A percentile compares a stretch with the other conserved stretches of the same genome.
Evolutionary conservation across 2,797 vertebrate genomes (phyloP).

Genomic region (Enteromius thamalakanensis): DNA sequence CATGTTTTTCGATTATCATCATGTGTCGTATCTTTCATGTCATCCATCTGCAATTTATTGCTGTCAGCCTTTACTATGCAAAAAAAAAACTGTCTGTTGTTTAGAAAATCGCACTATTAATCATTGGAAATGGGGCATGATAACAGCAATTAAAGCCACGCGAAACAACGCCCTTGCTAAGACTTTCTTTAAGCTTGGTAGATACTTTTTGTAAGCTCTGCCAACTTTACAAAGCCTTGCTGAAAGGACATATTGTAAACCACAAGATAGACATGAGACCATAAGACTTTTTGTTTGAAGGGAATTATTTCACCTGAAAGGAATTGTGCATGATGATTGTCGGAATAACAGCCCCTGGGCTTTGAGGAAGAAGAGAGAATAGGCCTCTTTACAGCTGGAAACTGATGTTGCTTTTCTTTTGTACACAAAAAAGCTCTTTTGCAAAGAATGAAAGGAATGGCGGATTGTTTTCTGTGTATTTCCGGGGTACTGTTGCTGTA

Average conservation of each 20-base stretch:
- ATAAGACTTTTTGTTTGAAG: conserved; percentile 35
- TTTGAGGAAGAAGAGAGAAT: conserved; percentile 26
- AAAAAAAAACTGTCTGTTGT: conserved; percentile 52
- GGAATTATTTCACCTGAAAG: conserved; percentile 39
- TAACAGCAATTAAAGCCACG: conserved; percentile 60
- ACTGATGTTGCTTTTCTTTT: conserved; percentile 27
- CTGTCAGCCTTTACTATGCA: conserved; percentile 43
- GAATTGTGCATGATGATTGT: conserved; percentile 48
- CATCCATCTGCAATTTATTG: conserved; percentile 45
- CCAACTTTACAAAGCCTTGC: conserved; percentile 44
- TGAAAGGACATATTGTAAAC: conserved; percentile 33
- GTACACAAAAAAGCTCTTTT: conserved; percentile 15
- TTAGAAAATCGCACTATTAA: conserved; percentile 59
- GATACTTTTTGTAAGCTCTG: conserved; percentile 51
- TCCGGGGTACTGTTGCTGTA: conserved; percentile 24
- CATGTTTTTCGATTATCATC: conserved; percentile 1
- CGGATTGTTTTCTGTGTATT: conserved; percentile 27
- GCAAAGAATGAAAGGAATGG: neutral
- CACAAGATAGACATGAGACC: conserved; percentile 8
- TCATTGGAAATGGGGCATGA: conserved; percentile 62
- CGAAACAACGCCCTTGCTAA: conserved; percentile 54
- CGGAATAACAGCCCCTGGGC: conserved; percentile 44
- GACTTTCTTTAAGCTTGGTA: conserved; percentile 47
- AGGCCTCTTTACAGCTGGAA: conserved; percentile 1
- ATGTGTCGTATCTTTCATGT: conserved; percentile 34